Percentiles rank a stretch among this genome's conserved stretches.
phyloP scores from a whole-genome alignment of 2,797 vertebrate genomes.

The Yasuhikotakia modesta region DNA sequence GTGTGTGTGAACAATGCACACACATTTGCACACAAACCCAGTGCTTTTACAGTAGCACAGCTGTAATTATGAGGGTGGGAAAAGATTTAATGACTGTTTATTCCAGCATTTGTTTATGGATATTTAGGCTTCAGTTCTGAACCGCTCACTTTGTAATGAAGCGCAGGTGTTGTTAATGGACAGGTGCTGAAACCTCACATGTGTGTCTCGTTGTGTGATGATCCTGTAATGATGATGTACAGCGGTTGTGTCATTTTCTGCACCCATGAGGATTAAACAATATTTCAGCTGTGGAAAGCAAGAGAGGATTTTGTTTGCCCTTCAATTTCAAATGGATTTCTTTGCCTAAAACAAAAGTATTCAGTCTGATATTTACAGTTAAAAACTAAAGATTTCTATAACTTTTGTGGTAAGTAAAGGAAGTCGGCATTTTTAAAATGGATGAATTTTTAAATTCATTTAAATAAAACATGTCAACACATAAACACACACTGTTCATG shows the following conservation, averaged over 20 bases:
- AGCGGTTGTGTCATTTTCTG: slow-evolving; percentile 22
- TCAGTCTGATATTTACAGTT: background rate
- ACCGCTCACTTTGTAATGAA: slow-evolving; percentile 11
- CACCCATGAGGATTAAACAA: slow-evolving; percentile 4
- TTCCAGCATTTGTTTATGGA: slow-evolving; percentile 20
- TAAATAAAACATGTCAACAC: no score
- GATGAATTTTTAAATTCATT: no score
- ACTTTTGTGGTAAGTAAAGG: background rate
- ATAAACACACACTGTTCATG: no score
- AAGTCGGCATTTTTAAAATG: no score
- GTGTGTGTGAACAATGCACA: no score
- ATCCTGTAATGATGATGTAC: slow-evolving; percentile 29
- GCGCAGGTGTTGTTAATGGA: slow-evolving; percentile 22
- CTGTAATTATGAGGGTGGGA: slow-evolving; percentile 42
- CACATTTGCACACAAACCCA: background rate
- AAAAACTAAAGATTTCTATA: background rate
- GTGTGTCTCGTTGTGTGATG: slow-evolving; percentile 4
- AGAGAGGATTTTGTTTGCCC: background rate
- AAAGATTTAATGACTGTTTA: slow-evolving; percentile 34
- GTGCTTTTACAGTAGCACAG: background rate
- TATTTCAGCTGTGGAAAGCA: background rate
- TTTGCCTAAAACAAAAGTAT: background rate
- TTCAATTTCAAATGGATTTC: background rate
- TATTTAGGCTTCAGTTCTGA: background rate
- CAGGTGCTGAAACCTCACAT: slow-evolving; percentile 30